phyloP scores from a whole-genome alignment of 2,113 vertebrate genomes.

The Rhabdomys dilectus region DNA sequence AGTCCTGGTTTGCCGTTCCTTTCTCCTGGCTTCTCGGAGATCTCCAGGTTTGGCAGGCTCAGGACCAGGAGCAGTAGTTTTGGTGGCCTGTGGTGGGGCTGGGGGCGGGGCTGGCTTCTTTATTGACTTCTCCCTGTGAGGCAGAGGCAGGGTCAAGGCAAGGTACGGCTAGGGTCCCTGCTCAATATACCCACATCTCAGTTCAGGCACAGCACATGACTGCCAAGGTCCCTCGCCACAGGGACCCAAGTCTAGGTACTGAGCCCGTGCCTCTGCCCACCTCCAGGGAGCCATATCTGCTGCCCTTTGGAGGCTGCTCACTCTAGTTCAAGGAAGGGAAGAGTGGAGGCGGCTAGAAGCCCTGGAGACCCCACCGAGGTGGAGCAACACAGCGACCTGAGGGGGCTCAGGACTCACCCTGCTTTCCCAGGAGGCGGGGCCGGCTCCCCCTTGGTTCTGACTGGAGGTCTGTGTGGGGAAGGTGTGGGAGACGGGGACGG shows the following conservation, averaged over 20 bases:
- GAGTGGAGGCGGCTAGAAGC: background rate
- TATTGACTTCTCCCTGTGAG: slow-evolving; percentile 90
- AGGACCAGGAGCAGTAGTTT: slow-evolving; percentile 84
- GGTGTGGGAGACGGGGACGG: slow-evolving; percentile 93
- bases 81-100: slow-evolving; percentile 84
- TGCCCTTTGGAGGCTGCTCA: background rate
- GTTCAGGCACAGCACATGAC: background rate
- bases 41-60: slow-evolving; percentile 92
- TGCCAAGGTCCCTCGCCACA: background rate
- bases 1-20: slow-evolving; percentile 91
- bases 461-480: slow-evolving; percentile 89
- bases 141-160: background rate
- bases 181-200: background rate
- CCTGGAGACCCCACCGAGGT: background rate
- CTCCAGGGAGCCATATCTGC: background rate
- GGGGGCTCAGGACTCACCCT: slow-evolving; percentile 87
- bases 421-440: slow-evolving; percentile 86
- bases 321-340: background rate
- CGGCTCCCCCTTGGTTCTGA: slow-evolving; percentile 92
- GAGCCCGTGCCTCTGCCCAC: background rate
- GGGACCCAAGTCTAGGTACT: background rate
- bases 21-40: slow-evolving; percentile 91
- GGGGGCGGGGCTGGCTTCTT: slow-evolving; percentile 92
- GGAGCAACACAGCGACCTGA: background rate
- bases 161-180: background rate